phyloP scores from a whole-genome alignment of 2,797 vertebrate genomes.

The Squalus acanthias region DNA sequence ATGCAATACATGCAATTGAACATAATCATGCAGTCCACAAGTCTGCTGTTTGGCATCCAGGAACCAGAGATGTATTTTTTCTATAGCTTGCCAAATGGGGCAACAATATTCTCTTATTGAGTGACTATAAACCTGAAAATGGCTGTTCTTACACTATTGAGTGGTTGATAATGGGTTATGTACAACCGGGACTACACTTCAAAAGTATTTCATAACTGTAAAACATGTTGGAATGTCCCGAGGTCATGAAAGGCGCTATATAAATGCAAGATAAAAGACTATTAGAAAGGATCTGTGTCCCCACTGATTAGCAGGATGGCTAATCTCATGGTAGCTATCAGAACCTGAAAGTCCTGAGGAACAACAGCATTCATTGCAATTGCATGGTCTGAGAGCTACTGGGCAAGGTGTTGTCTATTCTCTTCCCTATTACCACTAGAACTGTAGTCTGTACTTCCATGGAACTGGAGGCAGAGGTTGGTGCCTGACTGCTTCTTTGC shows the following conservation, averaged over 20 bases:
- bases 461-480: no score
- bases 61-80: neutral
- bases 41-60: neutral
- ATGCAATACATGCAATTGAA: neutral
- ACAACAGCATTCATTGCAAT: no score
- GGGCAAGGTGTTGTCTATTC: no score
- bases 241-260: neutral
- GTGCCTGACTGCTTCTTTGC: no score
- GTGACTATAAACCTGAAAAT: neutral
- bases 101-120: neutral
- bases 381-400: no score
- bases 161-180: neutral
- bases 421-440: no score
- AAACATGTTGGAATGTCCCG: neutral
- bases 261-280: neutral
- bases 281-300: no score
- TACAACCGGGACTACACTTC: neutral
- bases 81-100: neutral
- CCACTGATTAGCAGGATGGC: no score
- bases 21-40: neutral
- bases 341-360: no score
- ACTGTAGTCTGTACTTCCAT: no score
- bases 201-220: neutral
- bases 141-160: neutral
- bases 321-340: no score